phyloP scores from a whole-genome alignment of 2,888 invertebrate genomes.

The Cheilosia pagana region DNA sequence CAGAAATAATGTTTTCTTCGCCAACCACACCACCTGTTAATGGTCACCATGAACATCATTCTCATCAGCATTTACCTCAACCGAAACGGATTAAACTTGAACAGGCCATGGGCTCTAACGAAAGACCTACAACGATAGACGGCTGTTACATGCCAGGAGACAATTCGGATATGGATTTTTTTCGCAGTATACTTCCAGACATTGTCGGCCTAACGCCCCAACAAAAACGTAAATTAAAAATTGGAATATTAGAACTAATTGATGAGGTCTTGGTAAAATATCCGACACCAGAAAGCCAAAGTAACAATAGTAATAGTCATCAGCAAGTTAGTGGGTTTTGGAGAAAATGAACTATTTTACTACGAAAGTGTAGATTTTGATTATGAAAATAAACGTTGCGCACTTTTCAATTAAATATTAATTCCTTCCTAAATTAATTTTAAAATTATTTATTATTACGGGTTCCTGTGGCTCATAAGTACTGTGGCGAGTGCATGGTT shows the following conservation, averaged over 20 bases:
- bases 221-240: constrained; percentile 85
- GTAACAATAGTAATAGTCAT: constrained; percentile 34
- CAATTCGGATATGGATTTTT: constrained; percentile 83
- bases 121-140: constrained; percentile 64
- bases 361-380: neutral
- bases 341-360: constrained; percentile 44
- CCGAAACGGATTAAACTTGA: constrained; percentile 81
- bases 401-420: constrained; percentile 11
- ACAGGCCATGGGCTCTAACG: constrained; percentile 78
- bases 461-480: neutral
- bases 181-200: constrained; percentile 85
- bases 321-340: constrained; percentile 42
- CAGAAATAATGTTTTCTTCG: constrained; percentile 63
- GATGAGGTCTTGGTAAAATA: constrained; percentile 83
- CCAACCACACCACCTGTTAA: constrained; percentile 37
- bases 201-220: constrained; percentile 84
- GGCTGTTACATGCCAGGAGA: constrained; percentile 77
- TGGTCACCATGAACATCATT: constrained; percentile 71
- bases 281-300: constrained; percentile 76
- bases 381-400: constrained; percentile 37
- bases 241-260: constrained; percentile 84
- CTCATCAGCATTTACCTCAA: constrained; percentile 69
- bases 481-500: no score
- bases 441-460: neutral
- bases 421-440: neutral